Percentiles rank a stretch among this genome's conserved stretches.
These are phyloP conservation scores for Spea hammondii DNA, from an alignment of 2,797 vertebrate genomes.

Conservation along the genomic window DNA sequence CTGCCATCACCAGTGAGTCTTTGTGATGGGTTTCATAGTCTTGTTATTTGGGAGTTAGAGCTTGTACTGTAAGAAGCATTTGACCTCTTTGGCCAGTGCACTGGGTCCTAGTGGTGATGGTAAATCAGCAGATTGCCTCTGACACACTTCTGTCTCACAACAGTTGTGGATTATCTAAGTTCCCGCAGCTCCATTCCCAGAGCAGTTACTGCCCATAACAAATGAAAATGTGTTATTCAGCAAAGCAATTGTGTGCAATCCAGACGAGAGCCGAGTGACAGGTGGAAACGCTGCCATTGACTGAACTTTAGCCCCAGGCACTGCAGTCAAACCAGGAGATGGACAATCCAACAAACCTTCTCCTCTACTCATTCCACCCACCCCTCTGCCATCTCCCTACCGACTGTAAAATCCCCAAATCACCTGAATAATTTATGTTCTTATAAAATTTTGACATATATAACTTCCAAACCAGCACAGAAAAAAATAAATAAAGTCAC, in stretches of 20 bases:
- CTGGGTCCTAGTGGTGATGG: constrained; percentile 4
- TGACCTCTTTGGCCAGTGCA: not conserved
- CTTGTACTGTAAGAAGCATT: not conserved
- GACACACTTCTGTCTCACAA: constrained; percentile 17
- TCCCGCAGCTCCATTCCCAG: constrained; percentile 7
- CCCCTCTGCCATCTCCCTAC: constrained; percentile 4
- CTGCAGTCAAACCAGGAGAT: not conserved
- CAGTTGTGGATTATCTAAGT: constrained; percentile 25
- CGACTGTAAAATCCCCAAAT: not conserved
- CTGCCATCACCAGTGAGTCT: too few relatives aligned
- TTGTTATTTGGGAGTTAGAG: not conserved
- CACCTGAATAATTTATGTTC: constrained; percentile 12
- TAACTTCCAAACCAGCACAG: not conserved
- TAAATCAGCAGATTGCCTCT: constrained; percentile 10
- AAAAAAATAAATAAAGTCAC: too few relatives aligned
- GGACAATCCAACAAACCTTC: not conserved
- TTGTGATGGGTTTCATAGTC: not conserved
- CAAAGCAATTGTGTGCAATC: constrained; percentile 42
- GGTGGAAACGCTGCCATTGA: constrained; percentile 1
- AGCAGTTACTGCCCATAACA: constrained; percentile 8
- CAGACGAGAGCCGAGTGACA: constrained; percentile 37
- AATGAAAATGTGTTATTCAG: constrained; percentile 41
- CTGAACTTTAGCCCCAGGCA: constrained; percentile 10
- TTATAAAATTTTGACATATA: not conserved
- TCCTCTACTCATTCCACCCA: not conserved